Evolutionary conservation across 2,888 invertebrate species (phyloP).

Genomic region (Nomada hirtipes): DNA sequence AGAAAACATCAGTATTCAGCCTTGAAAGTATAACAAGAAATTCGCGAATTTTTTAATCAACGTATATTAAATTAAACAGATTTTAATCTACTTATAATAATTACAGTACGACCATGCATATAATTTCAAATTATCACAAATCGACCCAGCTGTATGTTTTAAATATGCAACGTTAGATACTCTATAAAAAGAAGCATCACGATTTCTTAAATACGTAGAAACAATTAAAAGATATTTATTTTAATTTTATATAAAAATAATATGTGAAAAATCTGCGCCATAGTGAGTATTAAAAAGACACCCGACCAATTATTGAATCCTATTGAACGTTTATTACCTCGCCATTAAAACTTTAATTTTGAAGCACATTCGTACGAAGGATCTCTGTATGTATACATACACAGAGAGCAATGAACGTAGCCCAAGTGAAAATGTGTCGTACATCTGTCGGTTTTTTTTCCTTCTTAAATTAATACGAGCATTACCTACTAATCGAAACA

Average conservation of each 20-base stretch:
- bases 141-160: not conserved
- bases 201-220: not conserved
- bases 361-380: slow-evolving; percentile 62
- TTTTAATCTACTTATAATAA: not conserved
- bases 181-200: not conserved
- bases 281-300: not conserved
- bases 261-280: not conserved
- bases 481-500: slow-evolving; percentile 27
- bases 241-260: not conserved
- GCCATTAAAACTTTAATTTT: slow-evolving; percentile 68
- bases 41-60: too few relatives aligned
- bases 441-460: slow-evolving; percentile 32
- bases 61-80: not conserved
- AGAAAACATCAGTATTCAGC: not conserved
- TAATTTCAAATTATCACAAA: slow-evolving; percentile 9
- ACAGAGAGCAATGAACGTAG: slow-evolving; percentile 63
- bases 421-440: slow-evolving; percentile 51
- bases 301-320: slow-evolving; percentile 56
- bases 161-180: slow-evolving; percentile 2
- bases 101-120: not conserved
- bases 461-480: slow-evolving; percentile 38
- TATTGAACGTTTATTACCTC: slow-evolving; percentile 74
- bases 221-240: not conserved
- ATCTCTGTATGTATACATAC: slow-evolving; percentile 52
- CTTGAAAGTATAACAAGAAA: not conserved